Evolutionary conservation across 2,888 invertebrate species (phyloP), one percentile per base, ranked within the genome.

Genomic region (Limnephilus marmoratus): DNA sequence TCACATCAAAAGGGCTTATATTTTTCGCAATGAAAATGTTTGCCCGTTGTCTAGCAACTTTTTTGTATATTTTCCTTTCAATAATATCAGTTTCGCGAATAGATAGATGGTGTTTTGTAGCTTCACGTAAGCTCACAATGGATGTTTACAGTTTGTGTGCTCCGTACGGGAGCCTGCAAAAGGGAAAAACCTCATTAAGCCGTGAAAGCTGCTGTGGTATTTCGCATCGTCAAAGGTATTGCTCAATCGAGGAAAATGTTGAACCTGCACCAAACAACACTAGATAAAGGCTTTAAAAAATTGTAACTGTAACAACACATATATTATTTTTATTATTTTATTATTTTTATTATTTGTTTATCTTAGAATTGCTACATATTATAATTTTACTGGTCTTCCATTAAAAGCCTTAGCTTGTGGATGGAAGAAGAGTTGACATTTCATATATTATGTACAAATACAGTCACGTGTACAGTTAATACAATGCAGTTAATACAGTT

Each of bases 171-270:
- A 24, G 68, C 68, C n/a, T 24, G 68, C 68, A 24, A 24, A 68
- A 68, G 68, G 68, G 24, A 31, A 53, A 87, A 87, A 49, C 45
- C 87, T 87, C 87, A 87, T 87, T 87, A 34, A 87, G 87, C 87
- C 31, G 34, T 68, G 53, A 53, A 87, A 87, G 49, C 87, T 53
- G 45, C 49, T 31, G 15, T 41, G 88, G 81, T 41, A 41, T 89
- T 89, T 80, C 13, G 37, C 5, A 89, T 68, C 88, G 81, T 89
- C 88, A 89, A 89, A 89, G 80, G 13, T 81, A 37, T 81, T 81
- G 88, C 81, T 89, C 88, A 81, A 31, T 81, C 86, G n/a, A 89
- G 24, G 68, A 4, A 87, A 41, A 89, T 81, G 24, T 89, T 89
- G 9, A 37, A 80, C 34, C n/a, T 80, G 29, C 31, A 41, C 37